Base-by-base conservation (phyloP, 1,140 invertebrate genomes). In the Eumeta japonica region DNA sequence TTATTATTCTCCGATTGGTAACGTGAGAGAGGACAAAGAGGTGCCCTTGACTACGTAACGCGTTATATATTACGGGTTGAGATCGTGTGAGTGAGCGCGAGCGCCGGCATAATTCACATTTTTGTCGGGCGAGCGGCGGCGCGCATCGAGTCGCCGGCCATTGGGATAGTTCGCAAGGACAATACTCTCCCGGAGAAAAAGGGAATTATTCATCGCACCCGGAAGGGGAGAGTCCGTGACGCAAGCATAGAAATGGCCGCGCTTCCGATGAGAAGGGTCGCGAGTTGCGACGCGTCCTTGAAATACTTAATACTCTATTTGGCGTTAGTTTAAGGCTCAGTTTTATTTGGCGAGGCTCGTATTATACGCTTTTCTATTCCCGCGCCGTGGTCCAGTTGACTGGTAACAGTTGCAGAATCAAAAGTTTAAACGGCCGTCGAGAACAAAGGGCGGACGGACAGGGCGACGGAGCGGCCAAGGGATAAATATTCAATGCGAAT, bases 161-260 rank as follows among this genome's bases (percentile, higher is more conserved):
- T 53, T 55, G 53, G 52, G 55, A 58, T 64, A 62, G 58, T 64
- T 71, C 57, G 55, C 62, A 64, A 64, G 60, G 63, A 74, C 66
- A 71, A 70, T 74, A 64, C 66, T 60, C 55, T 58, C 55, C 47
- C 56, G 48, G 52, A 65, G 63, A 63, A 71, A 72, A 71, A 70
- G 63, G 58, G 66, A 71, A 74, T 74, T 74, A 74, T 74, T 74
- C 66, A 74, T 71, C 66, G 64, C 66, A 68, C 68, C 66, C 68
- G 68, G 68, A 74, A 74, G 68, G 68, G 68, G 68, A 71, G 68
- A 71, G 65, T 47, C 64, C 66, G 55, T 71, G 70, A 71, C 66
- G 70, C 70, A 71, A 74, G 64, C 53, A 62, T 62, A 62, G 62
- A 62, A 38, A 68, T 64, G 58, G 63, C 61, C 70, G 66, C 56